Conservation (phyloP, 2,797 vertebrate species). For the Buceros bicornis region DNA sequence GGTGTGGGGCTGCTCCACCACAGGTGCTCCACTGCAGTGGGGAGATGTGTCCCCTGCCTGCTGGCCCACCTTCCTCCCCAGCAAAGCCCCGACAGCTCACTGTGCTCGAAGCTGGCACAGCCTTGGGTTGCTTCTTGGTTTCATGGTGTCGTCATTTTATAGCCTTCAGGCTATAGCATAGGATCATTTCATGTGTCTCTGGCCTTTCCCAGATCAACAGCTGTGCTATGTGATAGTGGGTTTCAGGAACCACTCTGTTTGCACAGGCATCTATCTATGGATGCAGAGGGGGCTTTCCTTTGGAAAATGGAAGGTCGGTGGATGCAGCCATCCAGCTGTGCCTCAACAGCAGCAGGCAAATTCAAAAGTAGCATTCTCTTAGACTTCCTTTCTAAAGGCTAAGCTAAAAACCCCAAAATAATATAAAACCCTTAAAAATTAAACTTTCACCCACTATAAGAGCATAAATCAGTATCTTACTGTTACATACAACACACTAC, state of each 20-base stretch:
- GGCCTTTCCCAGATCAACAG: not conserved
- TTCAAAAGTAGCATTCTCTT: not conserved
- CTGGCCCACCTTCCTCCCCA: too few relatives aligned
- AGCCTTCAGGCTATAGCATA: not conserved
- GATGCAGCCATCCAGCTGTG: fast-evolving
- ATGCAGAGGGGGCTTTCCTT: not conserved
- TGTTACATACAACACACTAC: too few relatives aligned
- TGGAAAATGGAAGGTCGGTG: not conserved
- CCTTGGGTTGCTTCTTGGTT: not conserved
- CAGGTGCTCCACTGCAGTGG: fast-evolving
- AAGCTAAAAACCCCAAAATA: not conserved
- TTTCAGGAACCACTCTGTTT: not conserved
- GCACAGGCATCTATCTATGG: not conserved
- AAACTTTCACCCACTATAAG: not conserved
- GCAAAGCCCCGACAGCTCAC: fast-evolving
- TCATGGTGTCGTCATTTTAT: not conserved
- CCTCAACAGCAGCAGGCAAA: not conserved
- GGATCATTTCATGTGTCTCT: fast-evolving
- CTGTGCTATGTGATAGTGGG: not conserved
- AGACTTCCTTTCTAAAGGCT: not conserved
- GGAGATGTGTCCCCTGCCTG: fast-evolving
- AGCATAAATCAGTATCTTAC: not conserved
- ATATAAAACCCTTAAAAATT: not conserved
- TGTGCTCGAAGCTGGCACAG: not conserved
- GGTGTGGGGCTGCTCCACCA: fast-evolving